Percentiles rank a stretch among this genome's conserved stretches.
Evolutionary conservation across 92 coral and sea anemone genomes (phyloP).

Genomic region (Zoanthus sociatus): DNA sequence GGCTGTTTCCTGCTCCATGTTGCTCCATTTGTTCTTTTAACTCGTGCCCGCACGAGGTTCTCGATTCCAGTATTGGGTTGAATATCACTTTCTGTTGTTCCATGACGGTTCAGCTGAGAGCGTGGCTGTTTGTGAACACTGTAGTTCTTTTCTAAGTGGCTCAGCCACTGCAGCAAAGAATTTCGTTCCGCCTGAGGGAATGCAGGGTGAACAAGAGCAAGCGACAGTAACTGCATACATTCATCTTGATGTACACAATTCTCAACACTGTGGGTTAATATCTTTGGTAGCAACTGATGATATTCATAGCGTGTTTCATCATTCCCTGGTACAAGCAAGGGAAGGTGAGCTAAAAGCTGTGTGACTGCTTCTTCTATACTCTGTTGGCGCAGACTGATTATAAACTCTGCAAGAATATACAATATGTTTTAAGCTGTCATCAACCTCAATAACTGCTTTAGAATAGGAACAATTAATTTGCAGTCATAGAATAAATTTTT

Average conservation of each 20-base stretch:
- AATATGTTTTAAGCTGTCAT: not conserved
- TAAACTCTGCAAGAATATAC: conserved; percentile 69
- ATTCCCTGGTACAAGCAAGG: conserved; percentile 92
- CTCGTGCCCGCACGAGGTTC: conserved; percentile 82
- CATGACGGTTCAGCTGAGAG: conserved; percentile 51
- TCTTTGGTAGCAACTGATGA: conserved; percentile 90
- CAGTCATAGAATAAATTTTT: too few species aligned
- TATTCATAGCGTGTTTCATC: conserved; percentile 87
- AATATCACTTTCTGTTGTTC: conserved; percentile 71
- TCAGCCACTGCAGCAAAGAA: conserved; percentile 86
- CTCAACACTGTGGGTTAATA: conserved; percentile 85
- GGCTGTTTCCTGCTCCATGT: conserved; percentile 88
- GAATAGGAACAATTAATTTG: too few species aligned
- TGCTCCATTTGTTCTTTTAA: conserved; percentile 71
- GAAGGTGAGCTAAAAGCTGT: conserved; percentile 88
- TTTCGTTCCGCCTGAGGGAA: conserved; percentile 91
- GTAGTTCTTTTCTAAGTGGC: conserved; percentile 86
- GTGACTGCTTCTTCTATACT: conserved; percentile 88
- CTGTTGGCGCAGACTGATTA: conserved; percentile 77
- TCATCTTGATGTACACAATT: conserved; percentile 94
- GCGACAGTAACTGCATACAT: conserved; percentile 94
- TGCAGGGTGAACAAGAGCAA: conserved; percentile 99
- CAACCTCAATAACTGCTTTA: too few species aligned
- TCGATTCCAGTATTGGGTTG: conserved; percentile 88
- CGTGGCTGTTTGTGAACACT: conserved; percentile 83